Evolutionary conservation across 1,140 invertebrate species (phyloP), one percentile per base, ranked within the genome.

Genomic region (Drosophila tristis): DNA sequence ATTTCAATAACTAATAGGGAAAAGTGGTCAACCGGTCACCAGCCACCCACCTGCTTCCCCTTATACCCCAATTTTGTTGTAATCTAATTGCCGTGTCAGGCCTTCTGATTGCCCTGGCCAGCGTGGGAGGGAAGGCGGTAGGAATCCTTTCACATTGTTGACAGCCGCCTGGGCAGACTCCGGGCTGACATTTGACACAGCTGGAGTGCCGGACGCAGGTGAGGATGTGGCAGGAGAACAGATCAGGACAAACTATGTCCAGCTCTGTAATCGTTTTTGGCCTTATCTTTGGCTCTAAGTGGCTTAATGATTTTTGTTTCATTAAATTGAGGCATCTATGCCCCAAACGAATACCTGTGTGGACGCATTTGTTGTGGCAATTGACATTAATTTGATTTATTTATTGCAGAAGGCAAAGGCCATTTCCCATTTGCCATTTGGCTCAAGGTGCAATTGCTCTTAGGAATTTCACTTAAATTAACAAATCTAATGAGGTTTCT

Each of bases 1-100:
- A 87, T 84, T 87, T 90, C 84, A 89, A 84, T 90, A 87, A 87
- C 84, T 87, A 87, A 87, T 87, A 87, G 86, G 84, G 75, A 80
- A 56, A 84, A 84, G 80, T 80, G 80, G 57, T 75, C 55, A 48
- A n/a, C 31, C 4, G 9, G 9, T 0, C 9, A 13, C 11, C 31
- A 11, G 9, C 48, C 26, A 8, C 20, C 29, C 31, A n/a, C 42
- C 20, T 35, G 20, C 43, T 44, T 25, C 20, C 29, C 49, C 15
- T 2, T 31, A 20, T 13, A 31, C 20, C 57, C 59, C 66, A 39
- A 2, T 66, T 89, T 66, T 78, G 75, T 70, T 79, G 80, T 71
- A 73, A 47, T 84, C 84, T 87, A 89, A 87, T 87, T 89, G 82
- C 79, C 79, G 53, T 87, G 82, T 87, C 82, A 87, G 84, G 45